Base-by-base conservation (phyloP, 35 echinoderm and acorn worm species). In the Diadema setosum region DNA sequence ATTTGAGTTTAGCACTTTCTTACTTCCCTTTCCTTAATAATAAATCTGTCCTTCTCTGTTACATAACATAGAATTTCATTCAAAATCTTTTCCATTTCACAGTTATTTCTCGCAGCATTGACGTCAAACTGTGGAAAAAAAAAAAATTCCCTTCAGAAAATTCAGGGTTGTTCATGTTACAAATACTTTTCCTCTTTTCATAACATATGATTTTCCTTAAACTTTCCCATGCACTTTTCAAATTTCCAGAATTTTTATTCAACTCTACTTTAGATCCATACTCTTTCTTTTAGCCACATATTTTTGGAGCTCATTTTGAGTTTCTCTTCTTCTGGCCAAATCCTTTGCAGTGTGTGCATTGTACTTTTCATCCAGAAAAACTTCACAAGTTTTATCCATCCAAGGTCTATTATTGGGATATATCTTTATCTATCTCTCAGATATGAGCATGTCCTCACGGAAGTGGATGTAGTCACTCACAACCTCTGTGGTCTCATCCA, bases 341-440 rank as follows among this genome's bases (percentile, higher is more conserved):
- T 55, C 49, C 14, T 55, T 55, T 55, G 14, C 21, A 21, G 14
- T 2, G 21, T 55, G 49, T 12, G 49, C 49, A 55, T 55, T 55
- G 14, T 16, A 55, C 21, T 1, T 55, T 1, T 55, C 49, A 16
- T 55, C 49, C 49, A 2, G 21, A 21, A 55, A 16, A 84, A n/a
- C n/a, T n/a, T n/a, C n/a, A n/a, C n/a, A n/a, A n/a, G n/a, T n/a
- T n/a, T n/a, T n/a, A n/a, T n/a, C n/a, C n/a, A n/a, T 45, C 80
- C 39, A 82, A 37, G 80, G 80, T 46, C 55, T 82, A 42, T 82
- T 82, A 46, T 82, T 82, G 45, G 33, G 31, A 46, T 16, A 82
- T 14, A 45, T 42, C 30, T 82, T 82, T 5, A 84, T 36, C 11
- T 9, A 32, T 24, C 37, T 46, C 0, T 36, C 39, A 24, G 82